Percentiles rank a stretch among this genome's conserved stretches.
Conservation (phyloP, 2,888 invertebrate species). For the Perdita meconis region DNA sequence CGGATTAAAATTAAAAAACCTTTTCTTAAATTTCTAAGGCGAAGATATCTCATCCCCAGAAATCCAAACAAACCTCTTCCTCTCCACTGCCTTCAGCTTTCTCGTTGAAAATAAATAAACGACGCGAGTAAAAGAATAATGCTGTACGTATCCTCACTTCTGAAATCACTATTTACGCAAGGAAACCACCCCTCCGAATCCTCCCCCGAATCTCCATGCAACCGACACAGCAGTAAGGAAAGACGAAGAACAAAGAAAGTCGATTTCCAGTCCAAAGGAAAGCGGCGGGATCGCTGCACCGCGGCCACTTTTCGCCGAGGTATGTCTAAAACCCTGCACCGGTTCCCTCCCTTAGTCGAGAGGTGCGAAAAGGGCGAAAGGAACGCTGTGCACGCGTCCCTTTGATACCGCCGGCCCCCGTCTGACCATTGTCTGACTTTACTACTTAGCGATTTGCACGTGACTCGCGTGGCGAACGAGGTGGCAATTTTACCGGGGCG, state of each 20-base stretch:
- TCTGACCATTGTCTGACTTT: conserved; percentile 44
- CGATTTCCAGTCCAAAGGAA: not conserved
- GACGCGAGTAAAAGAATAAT: too few relatives aligned
- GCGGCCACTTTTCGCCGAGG: not conserved
- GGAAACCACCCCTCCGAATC: too few relatives aligned
- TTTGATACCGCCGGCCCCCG: conserved; percentile 16
- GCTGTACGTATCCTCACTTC: too few relatives aligned
- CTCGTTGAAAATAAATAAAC: too few relatives aligned
- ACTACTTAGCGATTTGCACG: conserved; percentile 67
- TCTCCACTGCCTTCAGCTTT: too few relatives aligned
- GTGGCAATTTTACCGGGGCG: conserved; percentile 35
- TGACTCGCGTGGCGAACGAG: conserved; percentile 63
- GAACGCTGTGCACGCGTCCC: conserved; percentile 6
- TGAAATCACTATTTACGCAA: too few relatives aligned
- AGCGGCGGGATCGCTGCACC: not conserved
- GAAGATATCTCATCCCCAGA: too few relatives aligned
- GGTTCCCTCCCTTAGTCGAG: not conserved
- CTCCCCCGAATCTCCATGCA: too few relatives aligned
- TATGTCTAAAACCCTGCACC: not conserved
- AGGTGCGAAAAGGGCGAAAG: not conserved
- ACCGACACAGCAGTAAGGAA: not conserved
- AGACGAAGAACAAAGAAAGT: not conserved
- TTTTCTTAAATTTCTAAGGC: too few relatives aligned
- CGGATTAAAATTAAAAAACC: too few relatives aligned
- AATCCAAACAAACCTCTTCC: too few relatives aligned